Conservation (phyloP, 2,797 vertebrate species). For the Anguilla marmorata region DNA sequence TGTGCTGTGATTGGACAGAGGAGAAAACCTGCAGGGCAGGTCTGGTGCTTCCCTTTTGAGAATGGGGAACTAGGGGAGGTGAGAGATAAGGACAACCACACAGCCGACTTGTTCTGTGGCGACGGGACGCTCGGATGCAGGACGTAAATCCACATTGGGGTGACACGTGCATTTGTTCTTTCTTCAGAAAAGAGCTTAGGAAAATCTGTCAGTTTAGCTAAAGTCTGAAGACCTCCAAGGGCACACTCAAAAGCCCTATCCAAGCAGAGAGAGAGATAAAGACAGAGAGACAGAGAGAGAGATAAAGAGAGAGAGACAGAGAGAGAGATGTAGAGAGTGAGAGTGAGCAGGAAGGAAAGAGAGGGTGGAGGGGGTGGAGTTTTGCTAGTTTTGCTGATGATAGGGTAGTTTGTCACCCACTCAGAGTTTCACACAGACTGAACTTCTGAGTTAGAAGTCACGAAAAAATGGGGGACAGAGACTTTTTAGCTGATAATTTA, state of each 20-base stretch:
- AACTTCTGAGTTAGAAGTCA: not conserved
- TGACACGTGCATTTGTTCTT: not conserved
- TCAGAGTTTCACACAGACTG: not conserved
- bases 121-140: not conserved
- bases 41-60: not conserved
- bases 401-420: not conserved
- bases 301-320: not conserved
- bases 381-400: not conserved
- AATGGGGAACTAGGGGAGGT: not conserved
- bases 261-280: not conserved
- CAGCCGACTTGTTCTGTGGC: not conserved
- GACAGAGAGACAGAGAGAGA: not conserved
- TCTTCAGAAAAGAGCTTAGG: not conserved
- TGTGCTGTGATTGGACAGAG: not conserved
- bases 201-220: not conserved
- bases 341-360: not conserved
- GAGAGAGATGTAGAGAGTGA: not conserved
- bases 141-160: not conserved
- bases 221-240: not conserved
- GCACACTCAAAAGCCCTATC: not conserved
- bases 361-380: conserved; percentile 5
- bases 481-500: not conserved
- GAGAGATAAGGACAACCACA: not conserved
- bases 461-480: not conserved
- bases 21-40: conserved; percentile 51